A percentile compares a stretch with the other conserved stretches of the same genome.
Evolutionary conservation across 2,888 invertebrate genomes (phyloP).

Genomic region (Polydrusus pterygomalis): DNA sequence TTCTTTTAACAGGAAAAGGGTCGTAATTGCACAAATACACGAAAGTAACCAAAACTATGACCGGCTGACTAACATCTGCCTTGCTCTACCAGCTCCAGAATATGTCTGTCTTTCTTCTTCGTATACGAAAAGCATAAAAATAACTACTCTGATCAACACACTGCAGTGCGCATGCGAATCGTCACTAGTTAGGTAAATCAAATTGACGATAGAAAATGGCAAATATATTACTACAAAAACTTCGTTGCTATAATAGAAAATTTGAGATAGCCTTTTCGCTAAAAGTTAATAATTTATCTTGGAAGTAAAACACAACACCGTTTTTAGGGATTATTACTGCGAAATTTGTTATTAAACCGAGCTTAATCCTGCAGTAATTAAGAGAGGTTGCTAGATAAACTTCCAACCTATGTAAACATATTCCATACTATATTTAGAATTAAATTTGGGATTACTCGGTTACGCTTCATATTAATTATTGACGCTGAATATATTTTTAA

Average conservation of each 20-base stretch:
- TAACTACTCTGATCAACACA: too few species aligned
- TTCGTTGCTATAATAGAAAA: neutral
- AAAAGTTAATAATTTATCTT: conserved; percentile 6
- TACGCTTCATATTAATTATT: neutral
- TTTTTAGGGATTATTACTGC: neutral
- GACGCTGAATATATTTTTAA: neutral
- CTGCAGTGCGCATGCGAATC: too few species aligned
- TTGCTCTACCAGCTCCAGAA: too few species aligned
- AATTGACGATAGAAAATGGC: too few species aligned
- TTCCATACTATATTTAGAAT: conserved; percentile 1
- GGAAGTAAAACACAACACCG: neutral
- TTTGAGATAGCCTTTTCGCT: neutral
- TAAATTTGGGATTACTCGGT: neutral
- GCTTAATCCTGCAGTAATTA: conserved; percentile 5
- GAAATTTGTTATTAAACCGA: conserved; percentile 1
- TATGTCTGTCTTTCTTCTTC: too few species aligned
- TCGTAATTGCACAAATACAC: too few species aligned
- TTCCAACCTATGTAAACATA: conserved; percentile 6
- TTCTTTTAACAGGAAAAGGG: too few species aligned
- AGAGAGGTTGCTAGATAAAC: conserved; percentile 7
- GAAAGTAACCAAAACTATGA: too few species aligned
- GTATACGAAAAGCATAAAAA: too few species aligned
- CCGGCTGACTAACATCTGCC: too few species aligned
- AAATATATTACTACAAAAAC: too few species aligned
- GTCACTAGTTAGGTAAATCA: too few species aligned